Evolutionary conservation across 2,888 invertebrate species (phyloP), one percentile per base, ranked within the genome.

Genomic region (Epicampocera succincta): DNA sequence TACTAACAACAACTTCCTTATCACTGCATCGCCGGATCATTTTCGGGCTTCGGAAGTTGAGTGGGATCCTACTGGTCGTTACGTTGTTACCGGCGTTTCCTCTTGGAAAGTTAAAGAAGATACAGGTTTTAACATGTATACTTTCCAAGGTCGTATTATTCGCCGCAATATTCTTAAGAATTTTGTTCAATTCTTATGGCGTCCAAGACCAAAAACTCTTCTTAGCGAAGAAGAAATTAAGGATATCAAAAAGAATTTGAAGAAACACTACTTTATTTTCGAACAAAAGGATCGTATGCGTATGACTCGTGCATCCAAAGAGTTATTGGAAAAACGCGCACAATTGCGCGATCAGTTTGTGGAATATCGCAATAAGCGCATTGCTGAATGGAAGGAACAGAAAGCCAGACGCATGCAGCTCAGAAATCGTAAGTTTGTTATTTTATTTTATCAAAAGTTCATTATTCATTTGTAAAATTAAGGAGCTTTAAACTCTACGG

Each of bases 1-100:
- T 89, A 97, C 98, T 0, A 94, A 94, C 80, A 95, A 96, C 87
- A 99, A 99, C 89, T 98, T 98, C 90, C 95, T 97, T 6, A 94
- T 97, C n/a, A 98, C 98, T 96, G 96, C 96, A 88, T 94, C 96
- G 12, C 95, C 96, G 0, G 98, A 98, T 90, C 99, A 99, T 91
- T 98, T 97, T 91, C 95, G 96, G 88, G 93, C 93, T 5, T 97
- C 98, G 0, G 98, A 99, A 89, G 97, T 99, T 1, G 99, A 99
- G 90, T 99, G 99, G 99, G 99, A 99, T 92, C 99, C 99, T 1
- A 99, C 99, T 3, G 99, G 99, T 1, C 94, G 99, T 83, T 99
- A 97, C 89, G 97, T 99, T 13, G 96, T 97, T 68, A 98, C 99
- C 0, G 97, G 96, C 0, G 98, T 99, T 17, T 98, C 98, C 0